Base-by-base conservation (phyloP, 2,113 vertebrate species). In the Marcusenius ussheri region DNA sequence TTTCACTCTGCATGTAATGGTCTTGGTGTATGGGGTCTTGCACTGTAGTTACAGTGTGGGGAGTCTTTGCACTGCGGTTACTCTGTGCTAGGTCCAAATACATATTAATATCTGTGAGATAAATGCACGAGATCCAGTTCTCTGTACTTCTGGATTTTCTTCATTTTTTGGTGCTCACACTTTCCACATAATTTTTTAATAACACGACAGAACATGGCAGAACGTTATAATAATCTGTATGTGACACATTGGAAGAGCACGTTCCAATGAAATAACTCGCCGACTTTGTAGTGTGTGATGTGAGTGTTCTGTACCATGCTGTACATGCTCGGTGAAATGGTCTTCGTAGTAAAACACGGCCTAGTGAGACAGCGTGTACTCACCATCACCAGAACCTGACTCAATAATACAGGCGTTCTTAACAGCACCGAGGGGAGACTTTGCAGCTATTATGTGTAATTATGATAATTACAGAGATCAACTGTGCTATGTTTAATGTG, bases 381-480 rank as follows among this genome's bases (percentile, higher is more conserved):
- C 31, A 10, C 62, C 62, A 70, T 74, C 27, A 74, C 11, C 42
- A 31, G 35, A 46, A 42, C 17, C 39, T 42, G 77, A 42, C 77
- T 42, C 2, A 88, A 4, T 17, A 89, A 91, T 89, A 90, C 91
- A 92, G 91, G 58, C 86, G 46, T 83, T 88, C 85, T 70, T n/a
- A 11, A 42, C 56, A 70, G 10, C 39, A 45, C 42, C 0, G 27
- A 21, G 87, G 7, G 45, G 46, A 21, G 47, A 24, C 35, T 77
- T 39, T 74, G 83, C 51, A 13, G 0, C 80, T 62, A 91, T 90
- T 88, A 7, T 91, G 83, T 74, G 27, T 93, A 93, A 92, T 94
- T 91, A 86, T 46, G 89, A 92, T 92, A 90, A 95, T 94, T 94
- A 93, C 89, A 77, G 90, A 89, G 56, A 92, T 85, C 89, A 91